Base-by-base conservation (phyloP, 2,888 invertebrate species). In the Epsilonema sp. region DNA sequence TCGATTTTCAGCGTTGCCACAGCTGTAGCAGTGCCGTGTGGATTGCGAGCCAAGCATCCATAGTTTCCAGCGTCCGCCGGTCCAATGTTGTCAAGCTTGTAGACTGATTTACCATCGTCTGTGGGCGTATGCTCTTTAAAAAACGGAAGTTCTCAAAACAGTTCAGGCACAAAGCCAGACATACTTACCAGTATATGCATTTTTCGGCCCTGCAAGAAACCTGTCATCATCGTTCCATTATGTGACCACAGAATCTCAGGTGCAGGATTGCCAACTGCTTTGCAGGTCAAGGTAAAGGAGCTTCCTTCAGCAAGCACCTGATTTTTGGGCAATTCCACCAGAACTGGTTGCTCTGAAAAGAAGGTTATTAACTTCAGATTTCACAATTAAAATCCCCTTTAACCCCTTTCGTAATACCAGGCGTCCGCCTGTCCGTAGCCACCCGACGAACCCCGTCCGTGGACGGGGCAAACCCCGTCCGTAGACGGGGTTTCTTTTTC, bases 191-290 rank as follows among this genome's bases (percentile, higher is more conserved):
- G n/a, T n/a, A n/a, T n/a, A n/a, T n/a, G n/a, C n/a, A n/a, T n/a
- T n/a, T n/a, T n/a, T n/a, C n/a, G n/a, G n/a, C n/a, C n/a, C n/a
- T n/a, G n/a, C n/a, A n/a, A n/a, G n/a, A n/a, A n/a, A n/a, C n/a
- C n/a, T n/a, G n/a, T 54, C 2, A 56, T 36, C 4, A 52, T 37
- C 23, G 54, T 70, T 64, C 49, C 68, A 44, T 72, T 65, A 45
- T 71, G 72, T 50, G 66, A 67, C 78, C 78, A 79, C 2, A 59
- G 54, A n/a, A 78, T 67, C 1, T 56, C 57, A 0, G 78, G 77
- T 26, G 69, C 49, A 0, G 78, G 78, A 50, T 75, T 73, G 0
- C 77, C 78, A 16, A 70, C 63, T 2, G 74, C 75, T 49, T 73
- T 67, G 56, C 77, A 77, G 46, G 70, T 63, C 43, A 62, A 37